Evolutionary conservation across 2,113 vertebrate species (phyloP).

Genomic region (Apistogramma diplotaenia): DNA sequence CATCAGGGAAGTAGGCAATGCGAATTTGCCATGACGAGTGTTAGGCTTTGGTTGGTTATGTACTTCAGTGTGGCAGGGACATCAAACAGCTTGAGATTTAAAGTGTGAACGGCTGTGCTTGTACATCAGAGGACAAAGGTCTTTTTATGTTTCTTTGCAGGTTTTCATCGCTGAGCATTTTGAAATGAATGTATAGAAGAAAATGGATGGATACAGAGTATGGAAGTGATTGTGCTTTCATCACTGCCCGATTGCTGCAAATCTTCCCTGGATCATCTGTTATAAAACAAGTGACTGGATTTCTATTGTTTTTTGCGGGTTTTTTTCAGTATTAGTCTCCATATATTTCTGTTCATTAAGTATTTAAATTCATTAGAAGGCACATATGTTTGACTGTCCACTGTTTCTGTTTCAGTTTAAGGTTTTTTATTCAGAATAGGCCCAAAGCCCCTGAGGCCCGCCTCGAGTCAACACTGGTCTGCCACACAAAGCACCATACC

Average conservation of each 20-base stretch:
- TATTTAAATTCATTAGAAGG: accelerated
- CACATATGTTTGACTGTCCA: no score
- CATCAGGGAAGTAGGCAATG: background rate
- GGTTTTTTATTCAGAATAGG: no score
- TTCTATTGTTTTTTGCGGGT: no score
- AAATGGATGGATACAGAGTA: background rate
- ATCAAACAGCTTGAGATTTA: background rate
- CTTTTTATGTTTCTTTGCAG: background rate
- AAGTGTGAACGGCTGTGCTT: background rate
- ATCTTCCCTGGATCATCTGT: no score
- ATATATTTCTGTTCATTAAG: background rate
- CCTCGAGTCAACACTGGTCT: background rate
- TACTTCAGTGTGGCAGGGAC: background rate
- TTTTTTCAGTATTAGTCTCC: background rate
- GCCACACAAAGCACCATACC: background rate
- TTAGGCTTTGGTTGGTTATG: background rate
- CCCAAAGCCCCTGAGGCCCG: no score
- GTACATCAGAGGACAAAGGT: background rate
- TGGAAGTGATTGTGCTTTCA: background rate
- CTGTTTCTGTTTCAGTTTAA: no score
- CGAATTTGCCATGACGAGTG: background rate
- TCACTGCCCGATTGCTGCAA: background rate
- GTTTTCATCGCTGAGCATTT: background rate
- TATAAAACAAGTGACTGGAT: no score
- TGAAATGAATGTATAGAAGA: background rate